Evolutionary conservation across 2,113 vertebrate species (phyloP).

Genomic region (Sprattus sprattus): DNA sequence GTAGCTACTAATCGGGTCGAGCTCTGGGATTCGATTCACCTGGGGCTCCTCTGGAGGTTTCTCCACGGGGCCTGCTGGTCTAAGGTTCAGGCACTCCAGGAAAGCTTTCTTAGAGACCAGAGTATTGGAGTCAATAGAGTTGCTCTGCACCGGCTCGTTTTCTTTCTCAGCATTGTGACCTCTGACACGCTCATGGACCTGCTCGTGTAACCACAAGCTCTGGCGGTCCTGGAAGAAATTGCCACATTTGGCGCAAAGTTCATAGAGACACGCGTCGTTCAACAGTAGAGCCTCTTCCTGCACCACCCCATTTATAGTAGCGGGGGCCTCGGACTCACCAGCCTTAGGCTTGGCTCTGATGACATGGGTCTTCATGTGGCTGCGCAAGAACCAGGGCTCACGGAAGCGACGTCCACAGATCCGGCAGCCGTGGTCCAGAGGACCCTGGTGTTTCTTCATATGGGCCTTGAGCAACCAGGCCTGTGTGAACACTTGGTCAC

Average conservation of each 20-base stretch:
- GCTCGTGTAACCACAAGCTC: conserved; percentile 81
- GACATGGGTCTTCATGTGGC: conserved; percentile 95
- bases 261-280: conserved; percentile 85
- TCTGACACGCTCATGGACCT: conserved; percentile 74
- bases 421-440: conserved; percentile 90
- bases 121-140: conserved; percentile 41
- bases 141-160: conserved; percentile 38
- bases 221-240: conserved; percentile 90
- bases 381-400: conserved; percentile 96
- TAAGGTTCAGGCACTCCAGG: conserved; percentile 82
- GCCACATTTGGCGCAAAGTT: conserved; percentile 91
- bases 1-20: conserved; percentile 94
- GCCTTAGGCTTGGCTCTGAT: conserved; percentile 78
- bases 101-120: conserved; percentile 66
- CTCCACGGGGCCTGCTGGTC: conserved; percentile 59
- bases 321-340: conserved; percentile 73
- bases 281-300: conserved; percentile 80
- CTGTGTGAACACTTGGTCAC: conserved; percentile 89
- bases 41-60: conserved; percentile 52
- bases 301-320: conserved; percentile 86
- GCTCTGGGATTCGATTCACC: conserved; percentile 80
- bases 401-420: conserved; percentile 95
- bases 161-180: conserved; percentile 5
- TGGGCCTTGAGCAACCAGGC: conserved; percentile 91
- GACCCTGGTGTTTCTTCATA: conserved; percentile 89